Evolutionary conservation across 2,888 invertebrate genomes (phyloP).

Genomic region (Smittia sp.): DNA sequence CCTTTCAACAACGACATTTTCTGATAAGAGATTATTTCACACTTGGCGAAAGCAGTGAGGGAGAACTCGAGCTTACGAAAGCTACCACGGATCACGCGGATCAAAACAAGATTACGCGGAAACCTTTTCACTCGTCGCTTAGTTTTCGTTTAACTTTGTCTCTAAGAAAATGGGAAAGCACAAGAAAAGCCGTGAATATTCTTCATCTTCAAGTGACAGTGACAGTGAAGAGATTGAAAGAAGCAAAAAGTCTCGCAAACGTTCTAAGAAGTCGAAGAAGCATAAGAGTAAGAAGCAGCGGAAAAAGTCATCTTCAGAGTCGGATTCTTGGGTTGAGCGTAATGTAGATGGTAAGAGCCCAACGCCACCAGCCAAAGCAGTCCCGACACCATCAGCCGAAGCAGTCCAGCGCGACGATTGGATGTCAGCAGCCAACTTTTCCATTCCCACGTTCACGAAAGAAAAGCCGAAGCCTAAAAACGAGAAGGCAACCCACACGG

Average conservation of each 20-base stretch:
- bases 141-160: background rate
- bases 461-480: slow-evolving; percentile 52
- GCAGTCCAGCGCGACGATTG: slow-evolving; percentile 65
- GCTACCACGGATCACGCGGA: too few species aligned
- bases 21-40: background rate
- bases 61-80: too few species aligned
- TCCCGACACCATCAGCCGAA: background rate
- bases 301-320: slow-evolving; percentile 45
- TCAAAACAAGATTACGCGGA: background rate
- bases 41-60: background rate
- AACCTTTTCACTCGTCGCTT: background rate
- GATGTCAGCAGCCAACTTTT: slow-evolving; percentile 68
- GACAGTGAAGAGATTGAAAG: slow-evolving; percentile 48
- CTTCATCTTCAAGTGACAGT: slow-evolving; percentile 46
- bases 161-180: slow-evolving; percentile 43
- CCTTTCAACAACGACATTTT: background rate
- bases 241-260: slow-evolving; percentile 44
- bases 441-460: slow-evolving; percentile 53
- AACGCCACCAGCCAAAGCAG: background rate
- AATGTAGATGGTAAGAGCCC: slow-evolving; percentile 42
- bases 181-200: slow-evolving; percentile 21
- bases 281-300: slow-evolving; percentile 44
- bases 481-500: slow-evolving; percentile 57
- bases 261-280: slow-evolving; percentile 44
- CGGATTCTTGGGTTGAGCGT: slow-evolving; percentile 65